Base-by-base conservation (phyloP, 2,113 vertebrate genomes). In the Spermophilus dauricus region DNA sequence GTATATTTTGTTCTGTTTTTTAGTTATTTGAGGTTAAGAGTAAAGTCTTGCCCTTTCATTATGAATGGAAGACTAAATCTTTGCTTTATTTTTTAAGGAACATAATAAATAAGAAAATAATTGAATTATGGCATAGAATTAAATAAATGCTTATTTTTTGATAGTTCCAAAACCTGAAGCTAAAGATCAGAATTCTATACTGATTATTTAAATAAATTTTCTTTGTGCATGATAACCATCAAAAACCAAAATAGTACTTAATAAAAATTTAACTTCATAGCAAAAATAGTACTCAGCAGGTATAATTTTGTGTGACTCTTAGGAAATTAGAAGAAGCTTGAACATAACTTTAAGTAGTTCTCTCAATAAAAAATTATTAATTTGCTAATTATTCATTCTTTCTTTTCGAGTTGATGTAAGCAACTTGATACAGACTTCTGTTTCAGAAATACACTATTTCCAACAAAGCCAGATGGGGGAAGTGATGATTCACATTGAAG, bases 21-120 rank as follows among this genome's bases (percentile, higher is more conserved):
- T 5, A 8, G 2, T 61, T 77, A 14, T 87, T 91, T 93, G 11
- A 86, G 45, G 12, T 3, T 5, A 26, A 22, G 9, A 26, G 3
- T 32, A 34, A 75, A 86, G 32, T 81, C 17, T 13, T 63, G 26
- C 51, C 32, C n/a, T 51, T 77, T 10, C 13, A 76, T 72, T n/a
- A 91, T 94, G 16, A 20, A 28, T 76, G 12, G 32, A 32, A 82
- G 18, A 5, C 22, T 39, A 65, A 82, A 77, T 18, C 4, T 3
- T 48, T 88, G 20, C 14, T 84, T 88, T 89, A 26, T 82, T 86
- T 81, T 45, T 92, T 80, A 26, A 37, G 53, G 5, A 42, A 87
- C 58, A 56, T 51, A 58, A 69, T 95, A 42, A 83, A 30, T 77
- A 93, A 96, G 24, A 93, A 73, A 42, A 37, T 67, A 94, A 82